Percentiles rank a stretch among this genome's conserved stretches.
phyloP scores from a whole-genome alignment of 1,140 invertebrate genomes.

The Zaprionus vittiger region DNA sequence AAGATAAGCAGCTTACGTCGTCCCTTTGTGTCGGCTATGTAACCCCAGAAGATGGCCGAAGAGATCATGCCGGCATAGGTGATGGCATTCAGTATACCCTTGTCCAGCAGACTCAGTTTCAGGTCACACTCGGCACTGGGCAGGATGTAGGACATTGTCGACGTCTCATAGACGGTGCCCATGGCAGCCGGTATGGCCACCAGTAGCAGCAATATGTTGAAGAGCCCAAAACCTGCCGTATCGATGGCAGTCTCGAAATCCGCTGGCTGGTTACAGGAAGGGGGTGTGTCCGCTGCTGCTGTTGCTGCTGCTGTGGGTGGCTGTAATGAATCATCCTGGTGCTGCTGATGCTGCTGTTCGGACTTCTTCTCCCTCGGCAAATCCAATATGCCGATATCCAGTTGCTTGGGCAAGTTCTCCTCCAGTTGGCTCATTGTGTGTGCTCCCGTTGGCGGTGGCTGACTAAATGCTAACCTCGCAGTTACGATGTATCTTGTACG shows the following conservation, averaged over 20 bases:
- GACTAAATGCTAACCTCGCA: slow-evolving; percentile 46
- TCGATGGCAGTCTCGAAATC: slow-evolving; percentile 88
- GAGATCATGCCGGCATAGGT: slow-evolving; percentile 87
- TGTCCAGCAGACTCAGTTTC: slow-evolving; percentile 87
- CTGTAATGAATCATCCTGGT: slow-evolving; percentile 7
- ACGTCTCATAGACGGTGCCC: slow-evolving; percentile 88
- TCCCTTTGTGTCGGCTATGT: slow-evolving; percentile 91
- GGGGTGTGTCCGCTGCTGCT: slow-evolving; percentile 7
- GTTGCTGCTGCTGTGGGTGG: not conserved
- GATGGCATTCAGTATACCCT: slow-evolving; percentile 89
- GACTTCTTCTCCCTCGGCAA: slow-evolving; percentile 11
- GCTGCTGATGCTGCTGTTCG: slow-evolving; percentile 20
- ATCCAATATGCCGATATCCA: not conserved
- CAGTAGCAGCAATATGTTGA: slow-evolving; percentile 88
- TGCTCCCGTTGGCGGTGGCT: slow-evolving; percentile 21
- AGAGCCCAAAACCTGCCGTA: slow-evolving; percentile 87
- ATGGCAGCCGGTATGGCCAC: slow-evolving; percentile 88
- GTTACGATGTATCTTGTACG: slow-evolving; percentile 57
- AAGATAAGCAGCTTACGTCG: slow-evolving; percentile 88
- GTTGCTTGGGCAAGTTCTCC: slow-evolving; percentile 23
- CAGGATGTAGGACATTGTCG: slow-evolving; percentile 89
- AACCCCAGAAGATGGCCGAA: slow-evolving; percentile 93
- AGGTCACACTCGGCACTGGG: slow-evolving; percentile 90
- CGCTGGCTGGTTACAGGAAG: slow-evolving; percentile 59
- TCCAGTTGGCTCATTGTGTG: slow-evolving; percentile 30